Conservation (phyloP, 2,797 vertebrate species). For the Coregonus sp. region DNA sequence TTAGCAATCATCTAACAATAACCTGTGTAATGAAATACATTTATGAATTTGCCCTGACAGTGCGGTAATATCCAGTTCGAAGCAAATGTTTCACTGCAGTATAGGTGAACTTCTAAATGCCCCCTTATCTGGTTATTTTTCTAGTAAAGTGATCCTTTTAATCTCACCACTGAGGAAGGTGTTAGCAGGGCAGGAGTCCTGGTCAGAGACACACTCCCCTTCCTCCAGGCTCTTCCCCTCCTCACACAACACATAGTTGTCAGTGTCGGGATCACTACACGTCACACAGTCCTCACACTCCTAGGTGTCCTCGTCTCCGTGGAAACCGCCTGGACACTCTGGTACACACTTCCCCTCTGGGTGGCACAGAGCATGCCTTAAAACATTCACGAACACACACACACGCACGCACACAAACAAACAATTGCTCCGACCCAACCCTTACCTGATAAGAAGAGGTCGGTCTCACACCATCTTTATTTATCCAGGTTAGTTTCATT, state of each 20-base stretch:
- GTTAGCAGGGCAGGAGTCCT: constrained; percentile 63
- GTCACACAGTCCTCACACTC: constrained; percentile 83
- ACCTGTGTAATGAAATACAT: neutral
- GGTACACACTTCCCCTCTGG: constrained; percentile 81
- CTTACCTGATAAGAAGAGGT: constrained; percentile 86
- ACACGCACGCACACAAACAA: neutral
- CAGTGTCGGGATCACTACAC: constrained; percentile 73
- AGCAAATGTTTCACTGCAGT: neutral
- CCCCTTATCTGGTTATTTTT: neutral
- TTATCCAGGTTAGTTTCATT: too few relatives aligned
- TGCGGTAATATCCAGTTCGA: neutral
- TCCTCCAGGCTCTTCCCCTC: constrained; percentile 44
- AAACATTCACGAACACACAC: constrained; percentile 9
- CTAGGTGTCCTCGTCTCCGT: constrained; percentile 75
- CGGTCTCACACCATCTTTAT: constrained; percentile 49
- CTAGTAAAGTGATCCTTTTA: neutral
- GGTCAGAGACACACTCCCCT: constrained; percentile 72
- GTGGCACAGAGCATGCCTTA: neutral
- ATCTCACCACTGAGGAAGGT: constrained; percentile 72
- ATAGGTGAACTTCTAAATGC: neutral
- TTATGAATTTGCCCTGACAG: neutral
- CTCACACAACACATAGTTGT: constrained; percentile 78
- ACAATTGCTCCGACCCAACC: neutral
- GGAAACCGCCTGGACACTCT: constrained; percentile 80
- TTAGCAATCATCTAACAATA: neutral